Conservation (phyloP, 2,797 vertebrate genomes). For the Chelmon rostratus region DNA sequence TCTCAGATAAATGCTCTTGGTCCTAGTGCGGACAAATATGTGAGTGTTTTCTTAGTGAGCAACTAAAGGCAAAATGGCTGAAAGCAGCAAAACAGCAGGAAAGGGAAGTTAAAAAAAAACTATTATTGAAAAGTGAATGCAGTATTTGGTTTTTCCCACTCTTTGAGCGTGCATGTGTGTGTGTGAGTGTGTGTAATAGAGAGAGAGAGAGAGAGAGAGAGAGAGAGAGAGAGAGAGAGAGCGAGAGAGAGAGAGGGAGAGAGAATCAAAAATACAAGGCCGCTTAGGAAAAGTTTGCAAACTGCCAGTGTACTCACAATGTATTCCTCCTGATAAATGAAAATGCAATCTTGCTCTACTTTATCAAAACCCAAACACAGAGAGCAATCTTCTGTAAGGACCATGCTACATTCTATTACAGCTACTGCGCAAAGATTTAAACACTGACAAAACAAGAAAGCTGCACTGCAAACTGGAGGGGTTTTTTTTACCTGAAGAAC, state of each 20-base stretch:
- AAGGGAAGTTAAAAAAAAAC: not conserved
- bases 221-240: not conserved
- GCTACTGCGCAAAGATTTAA: slow-evolving; percentile 35
- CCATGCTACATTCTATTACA: slow-evolving; percentile 33
- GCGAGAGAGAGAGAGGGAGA: not conserved
- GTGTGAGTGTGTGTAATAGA: no score
- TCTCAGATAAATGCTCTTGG: not conserved
- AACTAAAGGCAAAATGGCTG: slow-evolving; percentile 21
- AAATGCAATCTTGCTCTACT: slow-evolving; percentile 38
- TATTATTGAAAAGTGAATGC: slow-evolving; percentile 31
- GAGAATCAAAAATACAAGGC: slow-evolving; percentile 6
- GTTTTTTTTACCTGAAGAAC: slow-evolving; percentile 27
- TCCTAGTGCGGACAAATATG: slow-evolving; percentile 13
- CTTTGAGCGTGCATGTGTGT: not conserved
- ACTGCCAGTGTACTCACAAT: slow-evolving; percentile 27
- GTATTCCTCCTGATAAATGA: slow-evolving; percentile 43
- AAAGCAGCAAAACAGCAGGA: slow-evolving; percentile 10
- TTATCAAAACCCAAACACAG: slow-evolving; percentile 41
- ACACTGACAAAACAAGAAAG: slow-evolving; percentile 34
- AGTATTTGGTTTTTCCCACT: not conserved
- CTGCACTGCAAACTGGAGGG: slow-evolving; percentile 1
- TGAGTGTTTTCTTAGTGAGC: slow-evolving; percentile 17
- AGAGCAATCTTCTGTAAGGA: slow-evolving; percentile 33
- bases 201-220: not conserved
- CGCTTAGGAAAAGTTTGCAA: slow-evolving; percentile 7